phyloP scores from a whole-genome alignment of 2,888 invertebrate genomes.

The Drosophila robusta region DNA sequence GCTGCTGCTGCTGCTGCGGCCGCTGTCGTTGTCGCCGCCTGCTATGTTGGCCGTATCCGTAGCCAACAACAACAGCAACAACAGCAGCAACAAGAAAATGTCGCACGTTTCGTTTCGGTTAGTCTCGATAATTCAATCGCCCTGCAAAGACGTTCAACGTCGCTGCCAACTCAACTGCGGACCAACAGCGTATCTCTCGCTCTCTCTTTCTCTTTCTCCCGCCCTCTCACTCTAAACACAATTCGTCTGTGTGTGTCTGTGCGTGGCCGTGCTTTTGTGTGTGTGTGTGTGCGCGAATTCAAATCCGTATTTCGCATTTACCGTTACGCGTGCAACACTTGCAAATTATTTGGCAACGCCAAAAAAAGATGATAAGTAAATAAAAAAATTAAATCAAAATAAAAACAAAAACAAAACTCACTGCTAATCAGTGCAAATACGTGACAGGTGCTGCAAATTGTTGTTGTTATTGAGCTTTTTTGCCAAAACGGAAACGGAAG shows the following conservation, averaged over 20 bases:
- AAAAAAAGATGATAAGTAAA: slow-evolving; percentile 1
- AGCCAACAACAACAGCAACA: slow-evolving; percentile 47
- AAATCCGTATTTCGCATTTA: slow-evolving; percentile 13
- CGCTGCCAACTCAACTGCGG: slow-evolving; percentile 33
- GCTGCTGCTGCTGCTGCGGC: slow-evolving; percentile 25
- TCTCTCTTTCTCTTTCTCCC: background rate
- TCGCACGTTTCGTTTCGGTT: slow-evolving; percentile 79
- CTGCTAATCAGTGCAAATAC: slow-evolving; percentile 14
- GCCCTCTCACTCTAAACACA: background rate
- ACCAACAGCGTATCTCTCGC: slow-evolving; percentile 7
- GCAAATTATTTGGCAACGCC: slow-evolving; percentile 42
- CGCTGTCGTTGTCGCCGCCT: slow-evolving; percentile 25
- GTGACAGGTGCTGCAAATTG: slow-evolving; percentile 32
- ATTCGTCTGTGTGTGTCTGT: too few species aligned
- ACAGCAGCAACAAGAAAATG: slow-evolving; percentile 73
- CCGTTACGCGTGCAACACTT: slow-evolving; percentile 33
- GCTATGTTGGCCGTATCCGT: slow-evolving; percentile 65
- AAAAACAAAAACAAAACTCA: slow-evolving; percentile 7
- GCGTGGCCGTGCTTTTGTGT: background rate
- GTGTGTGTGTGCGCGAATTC: background rate
- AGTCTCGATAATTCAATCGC: slow-evolving; percentile 83
- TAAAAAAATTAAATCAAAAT: slow-evolving; percentile 2
- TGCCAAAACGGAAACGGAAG: slow-evolving; percentile 50
- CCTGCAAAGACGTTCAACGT: slow-evolving; percentile 78
- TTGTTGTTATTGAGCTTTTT: slow-evolving; percentile 6